These are phyloP conservation scores for Anhinga anhinga DNA, from an alignment of 2,113 vertebrate species.

Conservation along the genomic window DNA sequence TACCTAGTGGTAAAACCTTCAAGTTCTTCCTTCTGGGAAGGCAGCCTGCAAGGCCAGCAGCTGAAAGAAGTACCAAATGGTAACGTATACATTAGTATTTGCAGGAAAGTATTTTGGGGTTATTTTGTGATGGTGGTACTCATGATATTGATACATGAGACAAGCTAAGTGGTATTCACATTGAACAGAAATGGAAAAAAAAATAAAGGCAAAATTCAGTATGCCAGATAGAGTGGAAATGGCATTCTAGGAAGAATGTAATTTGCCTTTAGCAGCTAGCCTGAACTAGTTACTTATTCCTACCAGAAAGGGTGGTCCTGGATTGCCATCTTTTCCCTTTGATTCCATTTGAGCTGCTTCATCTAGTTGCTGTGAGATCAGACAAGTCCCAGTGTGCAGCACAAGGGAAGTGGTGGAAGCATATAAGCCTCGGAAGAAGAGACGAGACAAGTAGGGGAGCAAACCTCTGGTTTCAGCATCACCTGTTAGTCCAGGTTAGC, in stretches of 20 bases:
- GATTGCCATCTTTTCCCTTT: background rate
- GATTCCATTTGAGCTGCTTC: background rate
- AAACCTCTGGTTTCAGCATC: background rate
- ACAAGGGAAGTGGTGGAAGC: background rate
- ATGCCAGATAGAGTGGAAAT: background rate
- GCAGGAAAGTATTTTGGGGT: background rate
- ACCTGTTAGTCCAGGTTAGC: background rate
- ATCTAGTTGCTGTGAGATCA: background rate
- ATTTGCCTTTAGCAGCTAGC: background rate
- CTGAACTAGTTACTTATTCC: background rate
- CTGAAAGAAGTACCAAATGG: slow-evolving; percentile 32
- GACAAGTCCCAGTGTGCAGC: background rate
- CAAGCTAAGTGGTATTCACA: background rate
- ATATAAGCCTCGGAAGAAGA: background rate
- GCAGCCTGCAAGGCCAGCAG: slow-evolving; percentile 37
- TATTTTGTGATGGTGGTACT: background rate
- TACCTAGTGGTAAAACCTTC: slow-evolving; percentile 39
- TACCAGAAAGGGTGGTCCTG: background rate
- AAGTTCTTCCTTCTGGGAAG: slow-evolving; percentile 56
- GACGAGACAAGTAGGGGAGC: background rate
- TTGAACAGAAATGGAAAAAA: background rate
- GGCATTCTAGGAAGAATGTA: background rate
- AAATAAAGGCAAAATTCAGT: background rate
- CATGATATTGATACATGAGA: background rate
- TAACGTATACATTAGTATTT: slow-evolving; percentile 4